Base-by-base conservation (phyloP, 2,888 invertebrate genomes). In the Drosophila formosana region DNA sequence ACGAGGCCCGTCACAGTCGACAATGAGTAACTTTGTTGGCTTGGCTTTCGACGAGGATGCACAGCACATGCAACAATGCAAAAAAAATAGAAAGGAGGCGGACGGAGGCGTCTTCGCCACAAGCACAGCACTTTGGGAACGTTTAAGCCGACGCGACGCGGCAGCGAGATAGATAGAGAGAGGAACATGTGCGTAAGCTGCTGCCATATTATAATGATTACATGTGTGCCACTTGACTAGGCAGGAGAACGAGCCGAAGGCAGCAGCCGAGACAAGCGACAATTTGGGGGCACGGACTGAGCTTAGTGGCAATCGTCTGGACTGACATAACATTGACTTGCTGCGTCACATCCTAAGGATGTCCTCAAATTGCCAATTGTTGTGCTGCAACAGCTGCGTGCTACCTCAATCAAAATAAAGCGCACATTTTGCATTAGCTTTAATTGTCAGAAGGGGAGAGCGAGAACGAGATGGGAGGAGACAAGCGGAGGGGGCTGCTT, bases 11-110 rank as follows among this genome's bases (percentile, higher is more conserved):
- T 82, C 78, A 82, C 82, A 80, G 70, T 84, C 78, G 87, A 84
- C 83, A 87, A 87, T 84, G 87, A 87, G 85, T 55, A 80, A 84
- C 78, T 80, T 87, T 84, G 78, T 66, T 66, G 69, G 67, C 71
- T 58, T 65, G 66, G 64, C 62, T 65, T 72, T 60, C 61, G 61
- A 66, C 53, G 34, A 52, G 47, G 45, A 63, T 52, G 55, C 60
- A 66, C 60, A 66, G 9, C 74, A 77, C 69, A 82, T 74, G 75
- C 82, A 83, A 85, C 83, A 90, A 73, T 75, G 77, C 80, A 84
- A 84, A 77, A 73, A 18, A 18, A 18, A 18, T 18, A 18, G 2
- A 18, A 30, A 30, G 30, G 30, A 30, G 30, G 30, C 30, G 30
- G 7, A 6, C 30, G 72, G 68, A 77, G 72, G 56, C 53, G 63